A percentile compares a stretch with the other conserved stretches of the same genome.
phyloP scores from a whole-genome alignment of 2,888 invertebrate species.

The Celastrina argiolus region DNA sequence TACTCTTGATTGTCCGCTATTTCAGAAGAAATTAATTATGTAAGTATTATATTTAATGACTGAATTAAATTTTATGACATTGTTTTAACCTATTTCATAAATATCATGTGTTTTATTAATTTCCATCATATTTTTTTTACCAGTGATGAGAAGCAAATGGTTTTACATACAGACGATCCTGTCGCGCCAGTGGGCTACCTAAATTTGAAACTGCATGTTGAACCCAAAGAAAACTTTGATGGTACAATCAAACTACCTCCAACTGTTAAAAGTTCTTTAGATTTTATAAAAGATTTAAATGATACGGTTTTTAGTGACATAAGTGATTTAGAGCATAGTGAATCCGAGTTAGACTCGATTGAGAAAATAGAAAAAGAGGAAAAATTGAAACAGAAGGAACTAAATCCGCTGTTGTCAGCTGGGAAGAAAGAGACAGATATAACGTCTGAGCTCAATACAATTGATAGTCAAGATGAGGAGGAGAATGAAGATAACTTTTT shows the following conservation, averaged over 20 bases:
- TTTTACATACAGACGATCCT: slow-evolving; percentile 93
- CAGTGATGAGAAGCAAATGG: slow-evolving; percentile 91
- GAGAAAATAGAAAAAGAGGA: slow-evolving; percentile 73
- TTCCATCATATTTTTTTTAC: slow-evolving; percentile 38
- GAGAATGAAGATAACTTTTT: slow-evolving; percentile 61
- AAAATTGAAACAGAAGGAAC: slow-evolving; percentile 61
- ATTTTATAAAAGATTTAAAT: slow-evolving; percentile 80
- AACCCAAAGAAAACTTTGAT: slow-evolving; percentile 76
- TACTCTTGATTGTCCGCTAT: slow-evolving; percentile 97
- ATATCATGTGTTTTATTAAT: background rate
- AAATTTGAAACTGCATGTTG: slow-evolving; percentile 90
- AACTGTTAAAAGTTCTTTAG: slow-evolving; percentile 76
- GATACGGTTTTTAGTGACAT: slow-evolving; percentile 81
- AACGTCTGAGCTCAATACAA: slow-evolving; percentile 40
- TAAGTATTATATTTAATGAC: slow-evolving; percentile 78
- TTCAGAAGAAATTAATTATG: slow-evolving; percentile 92
- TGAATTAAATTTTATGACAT: background rate
- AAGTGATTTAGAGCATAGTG: slow-evolving; percentile 81
- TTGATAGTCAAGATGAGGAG: slow-evolving; percentile 51
- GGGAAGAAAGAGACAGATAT: slow-evolving; percentile 47
- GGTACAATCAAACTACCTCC: slow-evolving; percentile 60
- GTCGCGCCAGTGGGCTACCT: slow-evolving; percentile 97
- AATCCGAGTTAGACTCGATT: slow-evolving; percentile 79
- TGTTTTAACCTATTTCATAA: too few species aligned
- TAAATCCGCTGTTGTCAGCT: slow-evolving; percentile 63